Conservation (phyloP, 2,113 vertebrate genomes). For the Lepus europaeus region DNA sequence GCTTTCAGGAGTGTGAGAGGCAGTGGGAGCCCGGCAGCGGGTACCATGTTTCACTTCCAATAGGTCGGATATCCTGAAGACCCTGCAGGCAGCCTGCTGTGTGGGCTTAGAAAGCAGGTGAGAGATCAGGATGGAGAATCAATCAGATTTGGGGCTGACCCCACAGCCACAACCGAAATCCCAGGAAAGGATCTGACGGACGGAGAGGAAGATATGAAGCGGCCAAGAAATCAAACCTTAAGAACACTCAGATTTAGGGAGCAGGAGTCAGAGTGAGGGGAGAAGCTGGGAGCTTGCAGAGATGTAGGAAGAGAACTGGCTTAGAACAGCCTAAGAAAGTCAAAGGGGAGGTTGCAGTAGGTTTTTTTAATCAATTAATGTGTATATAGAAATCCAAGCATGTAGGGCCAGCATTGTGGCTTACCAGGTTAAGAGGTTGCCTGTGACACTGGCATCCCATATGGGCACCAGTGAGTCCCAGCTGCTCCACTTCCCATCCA, state of each 20-base stretch:
- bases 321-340: neutral
- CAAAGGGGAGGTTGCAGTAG: neutral
- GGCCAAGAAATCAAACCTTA: neutral
- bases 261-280: neutral
- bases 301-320: neutral
- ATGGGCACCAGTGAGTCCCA: no score
- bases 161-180: neutral
- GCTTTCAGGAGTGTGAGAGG: neutral
- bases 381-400: neutral
- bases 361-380: constrained; percentile 8
- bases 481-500: no score
- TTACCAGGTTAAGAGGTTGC: no score
- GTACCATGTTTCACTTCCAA: neutral
- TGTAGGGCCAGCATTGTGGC: no score
- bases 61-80: neutral
- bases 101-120: neutral
- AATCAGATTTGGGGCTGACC: neutral
- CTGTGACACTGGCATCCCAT: no score
- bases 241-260: neutral
- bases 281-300: neutral
- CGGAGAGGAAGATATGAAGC: neutral
- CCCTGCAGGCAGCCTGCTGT: neutral
- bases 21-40: no score
- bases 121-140: neutral
- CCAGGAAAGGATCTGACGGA: neutral